These are phyloP conservation scores for Pseudoatta argentina DNA, from an alignment of 1,140 invertebrate species.

Conservation along the genomic window DNA sequence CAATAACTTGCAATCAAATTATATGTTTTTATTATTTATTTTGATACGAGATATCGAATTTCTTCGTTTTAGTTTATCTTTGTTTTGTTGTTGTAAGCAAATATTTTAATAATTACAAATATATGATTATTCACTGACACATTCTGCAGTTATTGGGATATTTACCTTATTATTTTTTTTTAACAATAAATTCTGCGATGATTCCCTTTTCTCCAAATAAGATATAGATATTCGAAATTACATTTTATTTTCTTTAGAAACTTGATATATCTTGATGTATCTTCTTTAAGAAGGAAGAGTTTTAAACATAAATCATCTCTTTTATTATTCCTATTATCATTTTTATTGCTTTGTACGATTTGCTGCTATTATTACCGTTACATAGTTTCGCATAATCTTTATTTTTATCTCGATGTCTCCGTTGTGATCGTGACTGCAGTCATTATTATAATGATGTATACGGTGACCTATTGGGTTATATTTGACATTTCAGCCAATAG, in stretches of 20 bases:
- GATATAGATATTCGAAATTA: neutral
- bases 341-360: conserved; percentile 3
- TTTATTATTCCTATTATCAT: conserved; percentile 5
- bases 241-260: neutral
- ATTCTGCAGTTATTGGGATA: no score
- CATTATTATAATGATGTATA: conserved; percentile 28
- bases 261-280: neutral
- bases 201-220: neutral
- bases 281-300: neutral
- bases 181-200: neutral
- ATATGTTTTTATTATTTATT: no score
- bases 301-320: neutral
- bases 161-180: neutral
- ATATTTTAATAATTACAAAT: no score
- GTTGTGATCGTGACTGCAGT: neutral
- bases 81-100: no score
- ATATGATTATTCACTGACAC: no score
- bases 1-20: no score
- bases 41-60: no score
- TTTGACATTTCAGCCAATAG: neutral
- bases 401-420: conserved; percentile 6
- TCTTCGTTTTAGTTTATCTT: no score
- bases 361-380: conserved; percentile 17
- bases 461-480: conserved; percentile 8
- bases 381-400: conserved; percentile 6